Evolutionary conservation across 2,797 vertebrate species (phyloP).

Genomic region (Acomys russatus): DNA sequence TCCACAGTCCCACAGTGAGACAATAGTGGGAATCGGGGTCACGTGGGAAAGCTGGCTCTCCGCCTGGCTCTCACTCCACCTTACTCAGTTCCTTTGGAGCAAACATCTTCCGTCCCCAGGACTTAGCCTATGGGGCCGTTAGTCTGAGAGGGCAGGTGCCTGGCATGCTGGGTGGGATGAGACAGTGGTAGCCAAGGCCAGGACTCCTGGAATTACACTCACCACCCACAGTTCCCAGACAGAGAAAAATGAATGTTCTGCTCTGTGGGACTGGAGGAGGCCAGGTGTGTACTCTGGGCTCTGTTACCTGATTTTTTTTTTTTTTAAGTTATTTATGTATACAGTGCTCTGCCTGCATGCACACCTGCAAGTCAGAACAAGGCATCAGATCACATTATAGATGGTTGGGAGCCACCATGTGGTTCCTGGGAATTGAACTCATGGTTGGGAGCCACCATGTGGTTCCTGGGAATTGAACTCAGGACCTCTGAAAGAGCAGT

Average conservation of each 20-base stretch:
- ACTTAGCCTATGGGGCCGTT: background rate
- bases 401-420: too few species aligned
- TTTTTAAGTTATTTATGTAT: too few species aligned
- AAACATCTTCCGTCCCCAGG: background rate
- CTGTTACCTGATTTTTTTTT: background rate
- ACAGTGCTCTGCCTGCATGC: too few species aligned
- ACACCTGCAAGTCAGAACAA: too few species aligned
- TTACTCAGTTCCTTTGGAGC: background rate
- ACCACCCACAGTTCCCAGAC: background rate
- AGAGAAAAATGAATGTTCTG: background rate
- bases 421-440: too few species aligned
- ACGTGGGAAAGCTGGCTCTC: background rate
- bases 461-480: too few species aligned
- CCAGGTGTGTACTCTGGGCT: background rate
- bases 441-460: too few species aligned
- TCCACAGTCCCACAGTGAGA: background rate
- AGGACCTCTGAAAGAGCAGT: too few species aligned
- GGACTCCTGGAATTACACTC: background rate
- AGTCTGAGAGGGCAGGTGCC: background rate
- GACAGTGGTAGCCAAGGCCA: background rate
- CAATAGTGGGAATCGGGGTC: slow-evolving; percentile 32
- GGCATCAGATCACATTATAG: too few species aligned
- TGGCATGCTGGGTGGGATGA: background rate
- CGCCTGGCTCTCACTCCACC: background rate
- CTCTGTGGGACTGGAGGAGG: background rate